Evolutionary conservation across 2,888 invertebrate genomes (phyloP).

Genomic region (Limnephilus lunatus): DNA sequence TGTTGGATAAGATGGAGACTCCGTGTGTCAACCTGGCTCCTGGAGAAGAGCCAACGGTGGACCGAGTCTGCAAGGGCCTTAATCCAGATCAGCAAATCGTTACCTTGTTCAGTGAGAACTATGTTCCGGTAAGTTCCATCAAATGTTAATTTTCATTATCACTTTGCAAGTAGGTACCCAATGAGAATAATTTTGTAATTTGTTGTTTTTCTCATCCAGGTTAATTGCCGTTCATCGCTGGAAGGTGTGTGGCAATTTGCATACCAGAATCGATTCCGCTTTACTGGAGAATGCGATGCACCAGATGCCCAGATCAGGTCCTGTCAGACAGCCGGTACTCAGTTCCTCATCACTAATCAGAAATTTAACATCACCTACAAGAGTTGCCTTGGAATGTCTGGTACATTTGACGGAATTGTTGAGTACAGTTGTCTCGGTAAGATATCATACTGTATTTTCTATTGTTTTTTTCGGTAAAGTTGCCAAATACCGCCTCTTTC

Average conservation of each 20-base stretch:
- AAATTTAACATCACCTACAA: conserved; percentile 97
- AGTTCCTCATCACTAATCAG: conserved; percentile 96
- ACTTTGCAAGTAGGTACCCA: neutral
- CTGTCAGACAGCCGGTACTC: conserved; percentile 96
- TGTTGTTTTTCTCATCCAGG: conserved; percentile 69
- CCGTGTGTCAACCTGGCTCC: conserved; percentile 85
- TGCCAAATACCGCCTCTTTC: too few relatives aligned
- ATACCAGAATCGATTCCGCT: conserved; percentile 92
- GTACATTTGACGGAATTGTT: conserved; percentile 93
- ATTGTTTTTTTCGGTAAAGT: neutral
- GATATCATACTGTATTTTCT: conserved; percentile 52
- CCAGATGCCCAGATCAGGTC: conserved; percentile 93
- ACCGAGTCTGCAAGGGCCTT: conserved; percentile 86
- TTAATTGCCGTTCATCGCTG: conserved; percentile 93
- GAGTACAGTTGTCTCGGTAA: conserved; percentile 92
- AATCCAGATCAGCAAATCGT: conserved; percentile 88
- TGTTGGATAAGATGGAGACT: conserved; percentile 92
- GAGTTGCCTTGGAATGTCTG: conserved; percentile 92
- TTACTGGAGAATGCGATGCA: conserved; percentile 94
- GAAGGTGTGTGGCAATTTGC: conserved; percentile 98
- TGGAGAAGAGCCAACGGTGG: conserved; percentile 83
- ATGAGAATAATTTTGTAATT: neutral
- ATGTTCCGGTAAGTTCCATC: conserved; percentile 82
- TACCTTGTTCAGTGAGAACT: conserved; percentile 93
- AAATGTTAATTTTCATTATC: neutral